A percentile compares a stretch with the other conserved stretches of the same genome.
Evolutionary conservation across 2,797 vertebrate species (phyloP).

Genomic region (Tinamus major): DNA sequence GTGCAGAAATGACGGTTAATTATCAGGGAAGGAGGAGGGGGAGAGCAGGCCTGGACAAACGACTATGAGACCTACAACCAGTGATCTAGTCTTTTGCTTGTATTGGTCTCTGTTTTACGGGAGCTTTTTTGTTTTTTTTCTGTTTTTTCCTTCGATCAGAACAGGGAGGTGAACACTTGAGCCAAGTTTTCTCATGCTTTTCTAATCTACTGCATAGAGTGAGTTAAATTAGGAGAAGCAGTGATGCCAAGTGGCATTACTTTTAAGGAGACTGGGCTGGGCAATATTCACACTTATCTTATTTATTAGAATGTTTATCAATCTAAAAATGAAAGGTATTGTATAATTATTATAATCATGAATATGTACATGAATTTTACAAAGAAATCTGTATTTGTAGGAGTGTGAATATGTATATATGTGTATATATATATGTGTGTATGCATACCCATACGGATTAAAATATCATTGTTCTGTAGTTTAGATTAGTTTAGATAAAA

Average conservation of each 20-base stretch:
- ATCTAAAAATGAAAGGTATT: not conserved
- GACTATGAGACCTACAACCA: not conserved
- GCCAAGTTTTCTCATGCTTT: not conserved
- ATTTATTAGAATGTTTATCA: not conserved
- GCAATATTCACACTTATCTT: not conserved
- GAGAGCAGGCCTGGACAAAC: not conserved
- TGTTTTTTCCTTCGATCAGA: not conserved
- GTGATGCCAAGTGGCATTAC: not conserved
- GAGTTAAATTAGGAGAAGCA: not conserved
- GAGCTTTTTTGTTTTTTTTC: too few species aligned
- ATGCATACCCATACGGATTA: not conserved
- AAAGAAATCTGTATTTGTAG: not conserved
- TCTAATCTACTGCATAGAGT: not conserved
- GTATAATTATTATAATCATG: not conserved
- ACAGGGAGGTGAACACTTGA: not conserved
- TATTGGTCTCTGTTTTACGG: not conserved
- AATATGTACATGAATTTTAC: not conserved
- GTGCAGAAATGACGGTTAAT: conserved; percentile 71
- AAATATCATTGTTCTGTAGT: not conserved
- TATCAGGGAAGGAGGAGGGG: conserved; percentile 42
- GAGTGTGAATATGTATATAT: not conserved
- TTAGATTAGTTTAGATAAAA: not conserved
- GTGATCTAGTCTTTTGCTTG: not conserved
- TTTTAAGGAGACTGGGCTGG: not conserved
- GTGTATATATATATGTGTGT: not conserved